Conservation (phyloP, 2,113 vertebrate genomes). For the Ceyx margarethae region DNA sequence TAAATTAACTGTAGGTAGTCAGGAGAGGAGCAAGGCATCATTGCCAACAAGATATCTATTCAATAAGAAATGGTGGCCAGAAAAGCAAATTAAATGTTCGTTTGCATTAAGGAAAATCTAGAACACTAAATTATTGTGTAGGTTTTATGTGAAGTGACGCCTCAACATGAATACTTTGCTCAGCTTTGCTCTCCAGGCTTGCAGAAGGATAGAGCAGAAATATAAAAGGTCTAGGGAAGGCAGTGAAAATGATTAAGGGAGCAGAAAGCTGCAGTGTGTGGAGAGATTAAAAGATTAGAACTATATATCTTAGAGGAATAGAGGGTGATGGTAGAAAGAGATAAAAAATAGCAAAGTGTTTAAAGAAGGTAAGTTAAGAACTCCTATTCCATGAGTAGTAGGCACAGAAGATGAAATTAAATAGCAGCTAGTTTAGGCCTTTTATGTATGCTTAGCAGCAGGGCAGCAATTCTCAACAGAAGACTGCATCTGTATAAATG, state of each 20-base stretch:
- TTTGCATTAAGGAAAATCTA: neutral
- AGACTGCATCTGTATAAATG: neutral
- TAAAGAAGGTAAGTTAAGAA: neutral
- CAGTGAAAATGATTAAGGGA: slow-evolving; percentile 25
- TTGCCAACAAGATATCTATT: neutral
- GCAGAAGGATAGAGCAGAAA: neutral
- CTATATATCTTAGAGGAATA: slow-evolving; percentile 5
- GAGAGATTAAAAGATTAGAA: slow-evolving; percentile 44
- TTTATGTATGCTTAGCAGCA: neutral
- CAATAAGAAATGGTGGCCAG: neutral
- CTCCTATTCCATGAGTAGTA: neutral
- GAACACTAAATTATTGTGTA: neutral
- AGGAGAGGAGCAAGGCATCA: neutral
- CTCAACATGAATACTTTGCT: neutral
- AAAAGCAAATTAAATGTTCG: neutral
- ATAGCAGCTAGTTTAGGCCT: neutral
- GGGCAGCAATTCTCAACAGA: neutral
- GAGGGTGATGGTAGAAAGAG: neutral
- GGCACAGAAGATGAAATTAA: neutral
- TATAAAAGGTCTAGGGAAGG: neutral
- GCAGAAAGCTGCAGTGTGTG: neutral
- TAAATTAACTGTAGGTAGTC: neutral
- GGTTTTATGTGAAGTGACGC: neutral
- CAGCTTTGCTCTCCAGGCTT: neutral
- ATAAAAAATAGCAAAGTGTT: neutral